Percentiles rank a stretch among this genome's conserved stretches.
phyloP scores from a whole-genome alignment of 2,113 vertebrate genomes.

The Channa maculata region DNA sequence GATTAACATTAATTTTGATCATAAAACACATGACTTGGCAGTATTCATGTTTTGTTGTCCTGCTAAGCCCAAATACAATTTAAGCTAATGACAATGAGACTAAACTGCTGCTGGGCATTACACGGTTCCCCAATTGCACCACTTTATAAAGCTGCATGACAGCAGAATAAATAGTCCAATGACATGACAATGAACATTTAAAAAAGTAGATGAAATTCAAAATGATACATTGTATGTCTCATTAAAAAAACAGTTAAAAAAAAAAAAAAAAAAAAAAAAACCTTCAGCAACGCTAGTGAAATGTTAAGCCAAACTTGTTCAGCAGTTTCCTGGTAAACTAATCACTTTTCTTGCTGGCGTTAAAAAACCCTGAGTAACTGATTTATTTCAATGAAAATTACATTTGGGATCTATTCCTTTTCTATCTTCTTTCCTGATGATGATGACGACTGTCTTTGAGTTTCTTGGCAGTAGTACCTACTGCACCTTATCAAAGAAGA shows the following conservation, averaged over 20 bases:
- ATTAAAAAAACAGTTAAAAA: constrained; percentile 52
- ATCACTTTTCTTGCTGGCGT: constrained; percentile 73
- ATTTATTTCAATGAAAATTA: constrained; percentile 64
- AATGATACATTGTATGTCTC: constrained; percentile 59
- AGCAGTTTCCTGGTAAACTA: constrained; percentile 75
- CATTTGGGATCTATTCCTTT: constrained; percentile 56
- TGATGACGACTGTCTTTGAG: constrained; percentile 29
- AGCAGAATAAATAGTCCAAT: constrained; percentile 78
- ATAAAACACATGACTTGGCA: constrained; percentile 59
- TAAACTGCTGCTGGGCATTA: constrained; percentile 27
- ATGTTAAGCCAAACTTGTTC: constrained; percentile 67
- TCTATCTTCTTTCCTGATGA: constrained; percentile 19
- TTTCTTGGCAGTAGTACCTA: constrained; percentile 59
- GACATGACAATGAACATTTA: constrained; percentile 69
- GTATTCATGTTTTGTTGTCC: constrained; percentile 58
- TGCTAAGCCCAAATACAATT: constrained; percentile 31
- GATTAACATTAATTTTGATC: constrained; percentile 21
- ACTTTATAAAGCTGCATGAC: constrained; percentile 67
- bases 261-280: constrained; percentile 43
- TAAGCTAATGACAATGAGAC: constrained; percentile 44
- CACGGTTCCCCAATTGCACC: constrained; percentile 56
- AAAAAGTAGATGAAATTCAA: constrained; percentile 61
- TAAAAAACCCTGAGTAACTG: constrained; percentile 87
- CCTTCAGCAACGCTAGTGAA: constrained; percentile 70
- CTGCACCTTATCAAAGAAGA: constrained; percentile 44